Evolutionary conservation across 23 tunicate species (phyloP).

Genomic region (Trididemnum nubilum): DNA sequence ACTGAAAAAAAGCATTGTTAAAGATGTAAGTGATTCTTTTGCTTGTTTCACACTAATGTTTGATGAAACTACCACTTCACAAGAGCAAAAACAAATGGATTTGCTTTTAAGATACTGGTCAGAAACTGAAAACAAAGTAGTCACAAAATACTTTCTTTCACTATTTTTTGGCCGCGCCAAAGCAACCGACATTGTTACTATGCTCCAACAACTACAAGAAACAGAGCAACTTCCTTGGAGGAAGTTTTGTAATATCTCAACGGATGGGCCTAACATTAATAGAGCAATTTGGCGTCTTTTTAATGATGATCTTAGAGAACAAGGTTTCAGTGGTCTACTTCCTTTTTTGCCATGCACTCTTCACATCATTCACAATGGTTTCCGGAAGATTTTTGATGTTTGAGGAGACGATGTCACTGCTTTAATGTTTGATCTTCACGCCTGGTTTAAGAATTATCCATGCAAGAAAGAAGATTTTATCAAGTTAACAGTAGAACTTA

Average conservation of each 20-base stretch:
- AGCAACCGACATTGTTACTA: background rate
- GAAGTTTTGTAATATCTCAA: background rate
- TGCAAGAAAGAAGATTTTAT: background rate
- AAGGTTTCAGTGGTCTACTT: background rate
- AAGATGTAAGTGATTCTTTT: background rate
- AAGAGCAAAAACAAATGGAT: constrained; percentile 10
- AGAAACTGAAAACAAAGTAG: constrained; percentile 5
- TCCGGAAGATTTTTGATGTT: background rate
- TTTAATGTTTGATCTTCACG: background rate
- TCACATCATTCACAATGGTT: background rate
- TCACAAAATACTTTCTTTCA: background rate
- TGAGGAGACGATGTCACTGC: background rate
- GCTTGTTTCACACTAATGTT: constrained; percentile 4
- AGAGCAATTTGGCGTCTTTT: background rate
- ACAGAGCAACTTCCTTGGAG: constrained; percentile 1
- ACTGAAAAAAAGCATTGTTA: background rate
- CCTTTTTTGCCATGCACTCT: background rate
- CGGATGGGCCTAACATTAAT: constrained; percentile 1
- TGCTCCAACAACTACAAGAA: background rate
- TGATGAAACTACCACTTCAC: constrained; percentile 1
- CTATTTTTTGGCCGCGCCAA: background rate
- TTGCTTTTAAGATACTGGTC: constrained; percentile 3
- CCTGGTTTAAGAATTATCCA: background rate
- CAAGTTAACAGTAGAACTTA: background rate
- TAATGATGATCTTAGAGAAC: background rate